These are phyloP conservation scores for Stercorarius parasiticus DNA, from an alignment of 2,113 vertebrate genomes.

Conservation along the genomic window DNA sequence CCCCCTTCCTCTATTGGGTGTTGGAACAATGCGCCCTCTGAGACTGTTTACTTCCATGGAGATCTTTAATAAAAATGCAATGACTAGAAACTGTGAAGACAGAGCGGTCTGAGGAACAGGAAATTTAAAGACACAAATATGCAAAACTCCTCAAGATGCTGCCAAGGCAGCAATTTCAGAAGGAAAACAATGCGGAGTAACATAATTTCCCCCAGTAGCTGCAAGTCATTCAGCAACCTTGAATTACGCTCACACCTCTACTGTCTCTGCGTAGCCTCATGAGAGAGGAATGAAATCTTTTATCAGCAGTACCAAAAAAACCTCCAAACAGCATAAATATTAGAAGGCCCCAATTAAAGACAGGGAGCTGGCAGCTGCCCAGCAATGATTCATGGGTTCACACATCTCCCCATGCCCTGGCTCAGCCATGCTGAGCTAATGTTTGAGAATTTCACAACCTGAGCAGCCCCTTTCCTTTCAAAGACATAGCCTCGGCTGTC, in stretches of 20 bases:
- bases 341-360: slow-evolving; percentile 28
- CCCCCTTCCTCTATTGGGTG: not conserved
- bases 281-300: not conserved
- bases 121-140: slow-evolving; percentile 4
- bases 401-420: not conserved
- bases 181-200: slow-evolving; percentile 36
- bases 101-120: not conserved
- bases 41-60: slow-evolving; percentile 38
- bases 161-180: slow-evolving; percentile 7
- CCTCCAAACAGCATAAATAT: not conserved
- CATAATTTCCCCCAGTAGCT: not conserved
- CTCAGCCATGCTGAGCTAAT: not conserved
- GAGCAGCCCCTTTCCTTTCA: not conserved
- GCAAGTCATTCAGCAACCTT: slow-evolving; percentile 27
- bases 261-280: not conserved
- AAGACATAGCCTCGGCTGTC: not conserved
- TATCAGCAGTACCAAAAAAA: not conserved
- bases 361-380: slow-evolving; percentile 27
- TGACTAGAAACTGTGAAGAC: not conserved
- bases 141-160: not conserved
- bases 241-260: slow-evolving; percentile 15
- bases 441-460: slow-evolving; percentile 3
- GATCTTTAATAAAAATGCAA: slow-evolving; percentile 32
- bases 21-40: not conserved
- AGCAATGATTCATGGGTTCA: not conserved